Evolutionary conservation across 2,113 vertebrate species (phyloP), one percentile per base, ranked within the genome.

Genomic region (Pseudorectes ferrugineus): DNA sequence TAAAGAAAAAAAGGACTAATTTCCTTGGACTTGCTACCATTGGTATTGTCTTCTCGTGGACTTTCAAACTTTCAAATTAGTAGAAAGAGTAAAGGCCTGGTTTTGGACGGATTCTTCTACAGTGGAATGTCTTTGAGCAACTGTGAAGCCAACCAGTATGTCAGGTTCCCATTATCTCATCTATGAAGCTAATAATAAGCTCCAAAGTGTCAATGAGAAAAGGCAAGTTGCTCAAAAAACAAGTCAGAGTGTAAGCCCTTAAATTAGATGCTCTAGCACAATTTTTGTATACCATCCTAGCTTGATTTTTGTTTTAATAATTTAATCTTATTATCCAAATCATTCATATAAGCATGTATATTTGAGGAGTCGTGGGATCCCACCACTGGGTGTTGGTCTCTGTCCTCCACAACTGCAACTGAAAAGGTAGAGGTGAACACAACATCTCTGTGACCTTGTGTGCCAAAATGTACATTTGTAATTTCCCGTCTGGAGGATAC

Each of bases 361-460:
- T 55, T 43, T 84, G 9, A 79, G 33, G 35, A 59, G 48, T 49
- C 35, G 8, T 43, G 12, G 31, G 12, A 57, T 66, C 11, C 38
- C 23, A 19, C 6, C 11, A n/a, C 12, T 1, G 0, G 5, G 4
- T 58, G 3, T 43, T 49, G 9, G 5, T 61, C 6, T 89, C 36
- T 70, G 16, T 49, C 51, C 19, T 74, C 49, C 17, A 16, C 10
- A 57, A 7, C 6, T 74, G 21, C 26, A 46, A 15, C 10, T 74
- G 42, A n/a, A 70, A 74, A 66, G 14, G 9, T 52, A 61, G 65
- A 77, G 20, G 12, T 52, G 42, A 90, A 26, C 24, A 52, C 7
- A 61, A 11, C 0, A 3, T 2, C 11, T 48, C 45, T 6, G 4
- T 48, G 40, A 49, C 8, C 35, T 38, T 45, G 12, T 54, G 26